A percentile compares a stretch with the other conserved stretches of the same genome.
Evolutionary conservation across 2,113 vertebrate genomes (phyloP).

Genomic region (Chiloscyllium plagiosum): DNA sequence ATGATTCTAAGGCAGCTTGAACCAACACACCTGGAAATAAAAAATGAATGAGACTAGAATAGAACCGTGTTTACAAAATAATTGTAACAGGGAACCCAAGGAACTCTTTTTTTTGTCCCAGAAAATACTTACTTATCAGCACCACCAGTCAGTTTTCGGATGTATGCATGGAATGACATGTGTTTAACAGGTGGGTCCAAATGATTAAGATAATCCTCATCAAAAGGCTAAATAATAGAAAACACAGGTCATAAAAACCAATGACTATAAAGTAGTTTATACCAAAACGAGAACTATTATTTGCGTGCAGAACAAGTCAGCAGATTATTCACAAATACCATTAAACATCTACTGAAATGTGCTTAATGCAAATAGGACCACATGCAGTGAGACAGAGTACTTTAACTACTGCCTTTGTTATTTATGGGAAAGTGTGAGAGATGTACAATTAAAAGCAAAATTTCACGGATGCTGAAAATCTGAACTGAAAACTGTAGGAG

Average conservation of each 20-base stretch:
- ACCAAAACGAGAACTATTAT: not conserved
- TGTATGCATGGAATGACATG: constrained; percentile 98
- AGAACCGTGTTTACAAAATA: not conserved
- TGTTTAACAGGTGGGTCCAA: constrained; percentile 97
- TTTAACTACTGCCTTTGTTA: not conserved
- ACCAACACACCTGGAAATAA: not conserved
- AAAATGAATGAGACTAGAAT: not conserved
- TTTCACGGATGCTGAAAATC: no score
- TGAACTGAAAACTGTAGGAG: no score
- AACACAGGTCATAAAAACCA: not conserved
- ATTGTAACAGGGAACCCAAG: not conserved
- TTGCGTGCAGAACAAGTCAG: not conserved
- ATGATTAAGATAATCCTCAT: constrained; percentile 98
- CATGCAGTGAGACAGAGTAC: not conserved
- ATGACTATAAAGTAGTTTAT: not conserved
- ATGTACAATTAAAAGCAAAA: no score
- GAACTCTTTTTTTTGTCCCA: no score
- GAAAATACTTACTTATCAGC: constrained; percentile 81
- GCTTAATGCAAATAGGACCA: not conserved
- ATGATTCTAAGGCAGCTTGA: not conserved
- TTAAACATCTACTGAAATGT: not conserved
- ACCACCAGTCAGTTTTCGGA: constrained; percentile 93
- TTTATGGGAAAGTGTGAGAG: not conserved
- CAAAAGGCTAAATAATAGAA: constrained; percentile 75
- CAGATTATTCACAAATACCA: not conserved